Evolutionary conservation across 2,888 invertebrate species (phyloP).

Genomic region (Scaptomyza caliginosa): DNA sequence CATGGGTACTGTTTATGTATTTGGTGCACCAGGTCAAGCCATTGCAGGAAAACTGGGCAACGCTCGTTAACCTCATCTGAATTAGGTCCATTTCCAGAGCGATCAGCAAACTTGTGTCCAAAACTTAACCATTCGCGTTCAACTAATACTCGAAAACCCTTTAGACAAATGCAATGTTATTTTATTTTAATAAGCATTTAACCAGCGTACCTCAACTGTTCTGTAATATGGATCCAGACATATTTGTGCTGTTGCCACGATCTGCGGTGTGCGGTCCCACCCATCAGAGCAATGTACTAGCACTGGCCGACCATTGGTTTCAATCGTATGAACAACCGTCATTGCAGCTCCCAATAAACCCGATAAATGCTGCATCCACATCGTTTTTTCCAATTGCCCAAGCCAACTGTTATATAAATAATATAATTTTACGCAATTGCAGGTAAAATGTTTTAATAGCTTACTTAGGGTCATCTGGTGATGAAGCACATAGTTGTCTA

Average conservation of each 20-base stretch:
- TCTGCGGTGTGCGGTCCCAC: constrained; percentile 99
- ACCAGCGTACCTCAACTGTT: constrained; percentile 90
- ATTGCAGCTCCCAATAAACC: constrained; percentile 92
- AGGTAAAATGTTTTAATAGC: constrained; percentile 51
- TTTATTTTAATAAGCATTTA: background rate
- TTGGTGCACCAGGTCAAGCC: constrained; percentile 98
- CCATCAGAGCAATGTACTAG: constrained; percentile 99
- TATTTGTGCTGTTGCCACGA: constrained; percentile 96
- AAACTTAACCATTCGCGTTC: constrained; percentile 99
- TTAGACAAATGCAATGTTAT: constrained; percentile 43
- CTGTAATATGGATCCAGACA: constrained; percentile 97
- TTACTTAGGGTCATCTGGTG: constrained; percentile 92
- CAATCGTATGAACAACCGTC: constrained; percentile 91
- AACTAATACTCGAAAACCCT: constrained; percentile 97
- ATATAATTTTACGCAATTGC: background rate
- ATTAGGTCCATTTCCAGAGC: constrained; percentile 93
- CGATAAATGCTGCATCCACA: constrained; percentile 96
- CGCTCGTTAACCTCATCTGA: constrained; percentile 96
- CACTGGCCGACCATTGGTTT: constrained; percentile 93
- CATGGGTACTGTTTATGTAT: constrained; percentile 94
- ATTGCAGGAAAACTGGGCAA: constrained; percentile 98
- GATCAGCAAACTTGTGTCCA: constrained; percentile 99
- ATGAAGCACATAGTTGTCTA: constrained; percentile 90
- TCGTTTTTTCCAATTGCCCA: constrained; percentile 93
- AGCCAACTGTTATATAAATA: constrained; percentile 89